These are phyloP conservation scores for Drosophila picticornis DNA, from an alignment of 2,888 invertebrate genomes.

Conservation along the genomic window DNA sequence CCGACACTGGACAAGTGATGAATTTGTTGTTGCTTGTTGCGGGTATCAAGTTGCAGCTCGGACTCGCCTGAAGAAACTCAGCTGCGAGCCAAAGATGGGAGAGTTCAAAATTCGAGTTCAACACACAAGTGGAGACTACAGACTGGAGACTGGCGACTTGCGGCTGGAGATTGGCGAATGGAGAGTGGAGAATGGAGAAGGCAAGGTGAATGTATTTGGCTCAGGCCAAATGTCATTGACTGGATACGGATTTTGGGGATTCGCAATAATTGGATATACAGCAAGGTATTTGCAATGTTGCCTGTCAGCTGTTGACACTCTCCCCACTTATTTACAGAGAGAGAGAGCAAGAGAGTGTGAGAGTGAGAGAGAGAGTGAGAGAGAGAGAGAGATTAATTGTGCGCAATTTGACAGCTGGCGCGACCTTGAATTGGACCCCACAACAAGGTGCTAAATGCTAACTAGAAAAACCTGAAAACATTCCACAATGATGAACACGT, in stretches of 20 bases:
- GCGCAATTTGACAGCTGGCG: constrained; percentile 25
- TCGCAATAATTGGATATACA: not conserved
- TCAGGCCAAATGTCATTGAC: constrained; percentile 47
- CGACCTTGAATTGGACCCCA: constrained; percentile 68
- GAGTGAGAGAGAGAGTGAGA: not conserved
- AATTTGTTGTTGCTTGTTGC: not conserved
- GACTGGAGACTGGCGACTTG: not conserved
- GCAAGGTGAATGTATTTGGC: constrained; percentile 20
- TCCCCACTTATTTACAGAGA: not conserved
- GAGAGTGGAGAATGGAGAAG: not conserved
- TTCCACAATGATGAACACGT: constrained; percentile 25
- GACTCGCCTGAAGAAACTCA: constrained; percentile 50
- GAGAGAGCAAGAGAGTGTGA: not conserved
- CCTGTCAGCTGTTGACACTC: not conserved
- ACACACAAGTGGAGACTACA: not conserved
- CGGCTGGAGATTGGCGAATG: not conserved
- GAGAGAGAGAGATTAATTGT: constrained; percentile 3
- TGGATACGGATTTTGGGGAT: constrained; percentile 35
- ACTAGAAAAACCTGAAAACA: constrained; percentile 60
- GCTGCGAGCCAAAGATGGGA: not conserved
- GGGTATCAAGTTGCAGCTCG: constrained; percentile 38
- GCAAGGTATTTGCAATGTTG: not conserved
- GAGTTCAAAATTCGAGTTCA: constrained; percentile 15
- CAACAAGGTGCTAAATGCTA: constrained; percentile 61
- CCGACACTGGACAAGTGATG: constrained; percentile 37